phyloP scores from a whole-genome alignment of 2,113 vertebrate genomes.

The Anoplopoma fimbria region DNA sequence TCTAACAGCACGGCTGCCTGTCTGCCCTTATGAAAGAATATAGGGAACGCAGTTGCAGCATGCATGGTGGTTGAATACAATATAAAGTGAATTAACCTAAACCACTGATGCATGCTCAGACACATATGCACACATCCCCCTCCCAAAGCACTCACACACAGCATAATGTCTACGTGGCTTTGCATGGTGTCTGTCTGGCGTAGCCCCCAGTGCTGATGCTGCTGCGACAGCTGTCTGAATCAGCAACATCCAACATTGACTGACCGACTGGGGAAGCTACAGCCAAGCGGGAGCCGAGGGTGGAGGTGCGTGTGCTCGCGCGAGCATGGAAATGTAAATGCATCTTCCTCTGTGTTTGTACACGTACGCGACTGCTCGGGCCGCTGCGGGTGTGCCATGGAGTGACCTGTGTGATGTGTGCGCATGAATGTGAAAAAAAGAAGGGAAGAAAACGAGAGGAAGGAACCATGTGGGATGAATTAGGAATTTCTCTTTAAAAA shows the following conservation, averaged over 20 bases:
- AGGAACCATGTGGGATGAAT: conserved; percentile 87
- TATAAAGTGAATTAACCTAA: conserved; percentile 23
- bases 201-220: conserved; percentile 74
- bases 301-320: conserved; percentile 56
- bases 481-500: conserved; percentile 80
- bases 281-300: conserved; percentile 50
- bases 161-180: conserved; percentile 51
- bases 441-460: conserved; percentile 7
- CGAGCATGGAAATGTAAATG: conserved; percentile 38
- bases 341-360: conserved; percentile 23
- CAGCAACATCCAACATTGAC: conserved; percentile 77
- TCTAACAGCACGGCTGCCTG: not conserved
- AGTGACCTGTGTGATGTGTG: conserved; percentile 9
- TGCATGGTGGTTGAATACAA: conserved; percentile 12
- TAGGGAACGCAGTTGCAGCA: not conserved
- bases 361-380: not conserved
- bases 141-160: conserved; percentile 3
- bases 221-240: conserved; percentile 77
- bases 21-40: conserved; percentile 24
- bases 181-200: conserved; percentile 58
- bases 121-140: conserved; percentile 6
- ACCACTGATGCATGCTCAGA: conserved; percentile 26
- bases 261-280: conserved; percentile 73
- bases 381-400: not conserved
- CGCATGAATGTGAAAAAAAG: conserved; percentile 11